Base-by-base conservation (phyloP, 2,888 invertebrate species). In the Ditula angustiorana region DNA sequence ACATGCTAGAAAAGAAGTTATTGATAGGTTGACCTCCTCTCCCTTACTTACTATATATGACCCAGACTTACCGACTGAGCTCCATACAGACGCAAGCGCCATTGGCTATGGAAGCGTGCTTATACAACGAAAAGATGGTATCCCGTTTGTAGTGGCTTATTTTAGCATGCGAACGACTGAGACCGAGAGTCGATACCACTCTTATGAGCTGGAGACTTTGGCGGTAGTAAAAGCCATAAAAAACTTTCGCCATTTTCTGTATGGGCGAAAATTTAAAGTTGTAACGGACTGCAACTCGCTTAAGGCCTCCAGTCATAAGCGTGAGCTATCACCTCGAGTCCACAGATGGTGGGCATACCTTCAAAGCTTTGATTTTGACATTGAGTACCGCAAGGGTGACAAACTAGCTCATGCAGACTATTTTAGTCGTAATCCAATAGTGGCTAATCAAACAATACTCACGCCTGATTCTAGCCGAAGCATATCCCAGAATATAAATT, bases 51-150 rank as follows among this genome's bases (percentile, higher is more conserved):
- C 56, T 0, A 58, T 71, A 11, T 71, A 66, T 46, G 52, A 68
- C 16, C 61, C 59, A 4, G 19, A 16, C 0, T n/a, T 26, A 5
- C 61, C 66, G 2, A 68, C 58, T 21, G 67, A 68, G 24, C 57
- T 71, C 5, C 63, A 69, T 24, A 68, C 67, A 0, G 71, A 69
- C 46, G 69, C 71, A 8, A 69, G 68, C 44, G 13, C 64, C 2
- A 11, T 55, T 21, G 71, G 71, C 7, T 57, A 55, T 44, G 69
- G 68, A n/a, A n/a, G n/a, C n/a, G 44, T 69, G 4, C 33, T 68
- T 10, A 33, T 69, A 8, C 69, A 71, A 57, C 55, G 23, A 30
- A 2, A 49, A 1, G 56, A 62, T 19, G 8, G 13, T 2, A 13
- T 10, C 2, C 28, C 16, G 0, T 7, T 23, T 2, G 62, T 66